These are phyloP conservation scores for Boloria euphrosyne DNA, from an alignment of 2,888 invertebrate genomes.

Conservation along the genomic window DNA sequence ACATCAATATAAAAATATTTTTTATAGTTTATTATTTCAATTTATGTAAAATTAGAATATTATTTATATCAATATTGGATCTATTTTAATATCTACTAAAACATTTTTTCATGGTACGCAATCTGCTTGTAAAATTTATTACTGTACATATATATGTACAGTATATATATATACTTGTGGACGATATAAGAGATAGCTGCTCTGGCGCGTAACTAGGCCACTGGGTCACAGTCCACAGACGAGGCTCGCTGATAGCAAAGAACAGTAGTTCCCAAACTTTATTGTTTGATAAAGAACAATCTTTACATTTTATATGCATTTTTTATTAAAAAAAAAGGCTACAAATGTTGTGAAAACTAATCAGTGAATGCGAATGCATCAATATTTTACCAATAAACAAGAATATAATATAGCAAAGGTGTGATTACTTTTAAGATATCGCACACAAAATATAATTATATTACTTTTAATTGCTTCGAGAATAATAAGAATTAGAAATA, in stretches of 20 bases:
- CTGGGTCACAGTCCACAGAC: slow-evolving; percentile 85
- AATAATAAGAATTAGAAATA: too few relatives aligned
- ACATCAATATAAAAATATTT: too few relatives aligned
- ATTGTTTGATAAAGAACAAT: slow-evolving; percentile 45
- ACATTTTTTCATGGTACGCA: slow-evolving; percentile 15
- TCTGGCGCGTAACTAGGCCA: slow-evolving; percentile 84
- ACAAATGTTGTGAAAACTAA: slow-evolving; percentile 18
- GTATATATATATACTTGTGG: slow-evolving; percentile 45
- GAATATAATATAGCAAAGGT: too few relatives aligned
- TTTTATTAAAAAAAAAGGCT: neutral
- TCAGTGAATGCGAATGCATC: too few relatives aligned
- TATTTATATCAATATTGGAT: too few relatives aligned
- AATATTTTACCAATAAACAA: too few relatives aligned
- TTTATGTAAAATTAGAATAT: too few relatives aligned
- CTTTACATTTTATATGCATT: neutral
- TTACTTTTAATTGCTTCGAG: too few relatives aligned
- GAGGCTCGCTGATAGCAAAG: slow-evolving; percentile 55
- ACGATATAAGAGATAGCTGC: slow-evolving; percentile 64
- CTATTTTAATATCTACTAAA: neutral
- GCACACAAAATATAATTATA: too few relatives aligned
- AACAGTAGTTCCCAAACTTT: slow-evolving; percentile 65
- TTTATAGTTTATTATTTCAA: too few relatives aligned
- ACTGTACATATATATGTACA: neutral
- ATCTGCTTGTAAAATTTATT: slow-evolving; percentile 37
- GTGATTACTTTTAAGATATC: too few relatives aligned